Evolutionary conservation across 2,888 invertebrate genomes (phyloP).

Genomic region (Lydus trimaculatus): DNA sequence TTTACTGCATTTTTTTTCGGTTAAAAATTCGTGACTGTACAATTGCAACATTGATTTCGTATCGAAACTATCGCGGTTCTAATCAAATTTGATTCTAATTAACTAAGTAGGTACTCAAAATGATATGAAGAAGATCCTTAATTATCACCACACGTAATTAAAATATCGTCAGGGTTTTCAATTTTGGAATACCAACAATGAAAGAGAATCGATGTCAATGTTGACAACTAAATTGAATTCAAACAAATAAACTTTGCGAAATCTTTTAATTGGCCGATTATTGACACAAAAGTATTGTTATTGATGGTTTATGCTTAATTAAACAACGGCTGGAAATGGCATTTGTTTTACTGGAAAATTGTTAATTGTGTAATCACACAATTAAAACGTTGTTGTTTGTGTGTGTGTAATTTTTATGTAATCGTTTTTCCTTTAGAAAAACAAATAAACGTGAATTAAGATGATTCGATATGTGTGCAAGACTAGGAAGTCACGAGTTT

Average conservation of each 20-base stretch:
- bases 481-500: conserved; percentile 2
- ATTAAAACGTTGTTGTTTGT: not conserved
- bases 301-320: not conserved
- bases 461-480: not conserved
- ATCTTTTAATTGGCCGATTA: not conserved
- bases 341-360: not conserved
- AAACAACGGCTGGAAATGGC: not conserved
- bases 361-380: not conserved
- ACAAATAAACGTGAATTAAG: not conserved
- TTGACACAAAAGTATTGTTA: not conserved
- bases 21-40: not conserved
- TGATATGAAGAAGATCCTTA: no score
- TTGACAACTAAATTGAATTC: not conserved
- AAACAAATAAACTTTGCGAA: not conserved
- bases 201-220: not conserved
- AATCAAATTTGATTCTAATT: not conserved
- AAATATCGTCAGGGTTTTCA: no score
- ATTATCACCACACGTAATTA: no score
- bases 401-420: not conserved
- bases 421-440: not conserved
- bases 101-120: no score
- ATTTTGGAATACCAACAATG: no score
- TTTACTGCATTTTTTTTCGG: no score
- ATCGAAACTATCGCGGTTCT: no score
- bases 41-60: not conserved